These are phyloP conservation scores for Cyclophora punctaria DNA, from an alignment of 2,888 invertebrate species.

Conservation along the genomic window DNA sequence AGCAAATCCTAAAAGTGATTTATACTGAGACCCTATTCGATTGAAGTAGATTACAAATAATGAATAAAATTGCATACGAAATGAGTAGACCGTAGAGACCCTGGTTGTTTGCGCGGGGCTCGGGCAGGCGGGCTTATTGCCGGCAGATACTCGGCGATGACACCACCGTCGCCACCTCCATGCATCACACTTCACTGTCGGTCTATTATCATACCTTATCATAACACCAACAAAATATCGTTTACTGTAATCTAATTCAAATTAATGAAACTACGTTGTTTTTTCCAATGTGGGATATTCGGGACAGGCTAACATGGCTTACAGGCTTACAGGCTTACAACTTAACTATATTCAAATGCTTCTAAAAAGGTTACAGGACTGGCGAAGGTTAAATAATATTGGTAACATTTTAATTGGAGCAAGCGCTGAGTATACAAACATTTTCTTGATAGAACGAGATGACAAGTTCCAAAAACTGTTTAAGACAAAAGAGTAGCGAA, in stretches of 20 bases:
- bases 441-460: conserved; percentile 40
- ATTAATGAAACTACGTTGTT: too few relatives aligned
- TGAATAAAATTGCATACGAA: conserved; percentile 75
- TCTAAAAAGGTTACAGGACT: too few relatives aligned
- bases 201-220: too few relatives aligned
- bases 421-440: conserved; percentile 31
- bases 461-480: conserved; percentile 64
- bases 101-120: conserved; percentile 58
- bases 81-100: conserved; percentile 63
- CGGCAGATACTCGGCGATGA: conserved; percentile 45
- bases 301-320: too few relatives aligned
- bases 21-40: conserved; percentile 69
- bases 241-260: too few relatives aligned
- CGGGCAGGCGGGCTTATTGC: conserved; percentile 50
- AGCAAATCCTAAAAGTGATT: conserved; percentile 72
- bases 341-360: too few relatives aligned
- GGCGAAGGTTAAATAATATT: too few relatives aligned
- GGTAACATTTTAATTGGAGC: conserved; percentile 5
- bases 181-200: too few relatives aligned
- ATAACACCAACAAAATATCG: too few relatives aligned
- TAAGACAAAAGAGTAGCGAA: conserved; percentile 71
- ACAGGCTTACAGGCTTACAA: too few relatives aligned
- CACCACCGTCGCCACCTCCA: too few relatives aligned
- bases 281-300: too few relatives aligned
- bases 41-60: conserved; percentile 75